phyloP scores from a whole-genome alignment of 2,797 vertebrate species.

The Lindbergichthys nudifrons region DNA sequence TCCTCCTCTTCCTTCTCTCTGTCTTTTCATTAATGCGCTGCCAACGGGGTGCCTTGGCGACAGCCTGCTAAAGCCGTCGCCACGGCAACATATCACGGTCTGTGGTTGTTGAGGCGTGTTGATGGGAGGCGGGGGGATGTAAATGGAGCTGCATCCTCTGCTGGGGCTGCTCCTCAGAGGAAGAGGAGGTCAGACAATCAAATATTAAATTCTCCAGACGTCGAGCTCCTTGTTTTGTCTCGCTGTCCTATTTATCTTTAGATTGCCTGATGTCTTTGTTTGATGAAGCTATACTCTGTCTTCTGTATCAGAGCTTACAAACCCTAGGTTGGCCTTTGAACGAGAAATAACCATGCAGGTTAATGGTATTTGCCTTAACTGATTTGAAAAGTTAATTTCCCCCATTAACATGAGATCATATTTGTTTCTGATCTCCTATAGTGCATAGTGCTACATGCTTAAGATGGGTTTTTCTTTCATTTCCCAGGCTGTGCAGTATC shows the following conservation, averaged over 20 bases:
- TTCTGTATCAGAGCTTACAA: not conserved
- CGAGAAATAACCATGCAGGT: too few species aligned
- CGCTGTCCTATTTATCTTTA: not conserved
- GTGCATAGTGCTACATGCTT: too few species aligned
- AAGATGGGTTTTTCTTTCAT: too few species aligned
- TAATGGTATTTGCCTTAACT: too few species aligned
- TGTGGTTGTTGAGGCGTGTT: constrained; percentile 46
- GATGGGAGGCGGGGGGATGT: constrained; percentile 10
- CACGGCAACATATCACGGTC: constrained; percentile 64
- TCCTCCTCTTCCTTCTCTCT: constrained; percentile 35
- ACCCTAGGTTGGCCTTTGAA: too few species aligned
- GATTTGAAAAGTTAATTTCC: too few species aligned
- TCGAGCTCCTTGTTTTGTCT: constrained; percentile 12
- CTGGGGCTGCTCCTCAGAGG: constrained; percentile 1
- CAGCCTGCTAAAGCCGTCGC: constrained; percentile 66
- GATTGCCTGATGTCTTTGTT: not conserved
- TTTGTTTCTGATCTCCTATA: too few species aligned
- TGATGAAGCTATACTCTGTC: not conserved
- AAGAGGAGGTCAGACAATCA: constrained; percentile 44
- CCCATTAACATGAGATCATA: too few species aligned
- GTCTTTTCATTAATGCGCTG: constrained; percentile 60
- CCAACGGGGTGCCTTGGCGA: constrained; percentile 60
- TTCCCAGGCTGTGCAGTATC: too few species aligned
- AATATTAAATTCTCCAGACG: constrained; percentile 51
- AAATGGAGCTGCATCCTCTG: constrained; percentile 39